Percentiles rank a stretch among this genome's conserved stretches.
phyloP scores from a whole-genome alignment of 2,888 invertebrate species.

The Torymus tubicola region DNA sequence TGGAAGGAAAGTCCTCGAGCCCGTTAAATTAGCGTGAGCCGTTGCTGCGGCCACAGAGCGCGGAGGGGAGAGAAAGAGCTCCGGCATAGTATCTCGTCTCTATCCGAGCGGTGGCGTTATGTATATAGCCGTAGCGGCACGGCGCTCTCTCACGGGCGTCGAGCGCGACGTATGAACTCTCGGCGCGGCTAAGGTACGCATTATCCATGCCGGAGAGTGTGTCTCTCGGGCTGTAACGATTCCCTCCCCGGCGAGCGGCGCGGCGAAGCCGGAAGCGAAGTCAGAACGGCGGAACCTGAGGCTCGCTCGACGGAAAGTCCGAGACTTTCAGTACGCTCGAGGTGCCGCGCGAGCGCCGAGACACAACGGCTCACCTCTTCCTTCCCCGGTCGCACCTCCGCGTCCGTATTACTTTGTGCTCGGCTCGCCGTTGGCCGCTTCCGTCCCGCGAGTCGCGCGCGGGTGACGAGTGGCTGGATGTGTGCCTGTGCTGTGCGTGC shows the following conservation, averaged over 20 bases:
- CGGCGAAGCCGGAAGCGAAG: constrained; percentile 3
- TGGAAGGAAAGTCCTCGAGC: too few relatives aligned
- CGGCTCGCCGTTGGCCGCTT: neutral
- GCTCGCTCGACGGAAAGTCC: constrained; percentile 71
- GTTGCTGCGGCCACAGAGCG: too few relatives aligned
- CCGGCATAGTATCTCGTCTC: too few relatives aligned
- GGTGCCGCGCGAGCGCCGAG: too few relatives aligned
- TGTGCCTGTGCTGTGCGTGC: too few relatives aligned
- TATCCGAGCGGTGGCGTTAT: too few relatives aligned
- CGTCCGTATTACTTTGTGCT: neutral
- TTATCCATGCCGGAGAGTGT: neutral
- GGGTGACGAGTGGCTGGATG: too few relatives aligned
- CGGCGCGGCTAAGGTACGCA: neutral
- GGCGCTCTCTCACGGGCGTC: neutral
- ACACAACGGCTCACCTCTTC: neutral
- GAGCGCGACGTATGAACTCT: constrained; percentile 5
- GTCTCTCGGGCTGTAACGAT: constrained; percentile 13
- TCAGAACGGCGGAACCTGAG: constrained; percentile 75
- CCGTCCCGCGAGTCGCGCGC: too few relatives aligned
- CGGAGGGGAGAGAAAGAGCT: too few relatives aligned
- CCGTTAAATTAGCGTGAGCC: too few relatives aligned
- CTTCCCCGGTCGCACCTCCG: neutral
- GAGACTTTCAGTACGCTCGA: neutral
- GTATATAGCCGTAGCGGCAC: neutral
- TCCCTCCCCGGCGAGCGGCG: neutral